A percentile compares a stretch with the other conserved stretches of the same genome.
Evolutionary conservation across 2,797 vertebrate species (phyloP).

Genomic region (Hippocampus kuda): DNA sequence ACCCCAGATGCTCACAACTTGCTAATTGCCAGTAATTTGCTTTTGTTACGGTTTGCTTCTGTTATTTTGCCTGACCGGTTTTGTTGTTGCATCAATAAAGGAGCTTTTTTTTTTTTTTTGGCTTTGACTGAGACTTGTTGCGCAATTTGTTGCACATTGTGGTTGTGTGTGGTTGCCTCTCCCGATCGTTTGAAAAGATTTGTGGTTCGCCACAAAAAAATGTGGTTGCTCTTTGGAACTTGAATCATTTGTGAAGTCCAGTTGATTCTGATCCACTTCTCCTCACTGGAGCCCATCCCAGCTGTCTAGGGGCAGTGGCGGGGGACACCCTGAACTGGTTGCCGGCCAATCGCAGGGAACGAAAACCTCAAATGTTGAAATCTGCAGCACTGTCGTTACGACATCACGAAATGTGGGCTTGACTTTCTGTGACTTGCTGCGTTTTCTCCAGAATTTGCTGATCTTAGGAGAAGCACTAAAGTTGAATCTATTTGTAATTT

Average conservation of each 20-base stretch:
- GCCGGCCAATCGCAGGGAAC: no score
- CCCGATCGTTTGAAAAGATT: no score
- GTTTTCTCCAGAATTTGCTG: slow-evolving; percentile 12
- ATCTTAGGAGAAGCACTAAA: slow-evolving; percentile 19
- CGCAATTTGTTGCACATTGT: slow-evolving; percentile 64
- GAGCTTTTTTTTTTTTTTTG: slow-evolving; percentile 47
- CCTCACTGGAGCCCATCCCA: no score
- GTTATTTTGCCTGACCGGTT: slow-evolving; percentile 48
- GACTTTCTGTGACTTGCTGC: background rate
- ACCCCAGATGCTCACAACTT: slow-evolving; percentile 52
- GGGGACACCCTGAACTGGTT: no score
- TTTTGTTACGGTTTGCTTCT: slow-evolving; percentile 52
- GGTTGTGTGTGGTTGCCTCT: slow-evolving; percentile 19
- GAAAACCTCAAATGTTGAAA: background rate
- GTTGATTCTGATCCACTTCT: no score
- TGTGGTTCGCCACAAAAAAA: no score
- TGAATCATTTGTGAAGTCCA: no score
- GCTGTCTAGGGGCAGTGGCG: no score
- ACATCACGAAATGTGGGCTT: no score
- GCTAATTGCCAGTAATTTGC: slow-evolving; percentile 46
- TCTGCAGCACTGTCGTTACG: background rate
- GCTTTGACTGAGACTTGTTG: slow-evolving; percentile 63
- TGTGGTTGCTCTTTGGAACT: no score
- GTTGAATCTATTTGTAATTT: slow-evolving; percentile 29
- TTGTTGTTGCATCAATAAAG: slow-evolving; percentile 67